Percentiles rank a stretch among this genome's conserved stretches.
Evolutionary conservation across 1,140 invertebrate species (phyloP).

Genomic region (Drosophila bifasciata): DNA sequence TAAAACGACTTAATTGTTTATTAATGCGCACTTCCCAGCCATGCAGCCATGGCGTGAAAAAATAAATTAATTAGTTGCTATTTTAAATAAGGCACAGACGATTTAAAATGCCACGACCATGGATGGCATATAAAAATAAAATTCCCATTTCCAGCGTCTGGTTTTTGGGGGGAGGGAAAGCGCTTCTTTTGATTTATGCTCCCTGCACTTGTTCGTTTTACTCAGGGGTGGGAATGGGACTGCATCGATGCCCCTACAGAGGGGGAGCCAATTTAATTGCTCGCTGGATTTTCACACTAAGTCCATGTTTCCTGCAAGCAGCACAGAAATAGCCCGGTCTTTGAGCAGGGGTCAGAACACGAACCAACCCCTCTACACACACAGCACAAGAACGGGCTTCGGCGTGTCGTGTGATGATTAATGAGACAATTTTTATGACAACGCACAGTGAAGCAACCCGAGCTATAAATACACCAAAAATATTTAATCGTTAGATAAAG

Average conservation of each 20-base stretch:
- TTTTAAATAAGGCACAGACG: conserved; percentile 76
- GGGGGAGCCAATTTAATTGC: conserved; percentile 73
- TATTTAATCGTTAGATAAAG: conserved; percentile 23
- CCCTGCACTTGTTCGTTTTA: conserved; percentile 58
- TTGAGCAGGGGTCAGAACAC: conserved; percentile 24
- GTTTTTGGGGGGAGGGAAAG: conserved; percentile 7
- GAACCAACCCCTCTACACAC: conserved; percentile 27
- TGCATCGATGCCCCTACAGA: conserved; percentile 1
- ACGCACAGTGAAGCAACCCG: conserved; percentile 52
- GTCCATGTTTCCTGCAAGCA: conserved; percentile 73
- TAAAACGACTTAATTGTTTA: conserved; percentile 77
- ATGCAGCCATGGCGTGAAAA: conserved; percentile 61
- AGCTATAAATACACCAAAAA: conserved; percentile 28
- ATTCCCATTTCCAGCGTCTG: not conserved
- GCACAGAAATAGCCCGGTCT: conserved; percentile 49
- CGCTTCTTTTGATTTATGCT: conserved; percentile 72
- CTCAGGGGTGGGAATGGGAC: not conserved
- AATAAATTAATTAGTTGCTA: conserved; percentile 78
- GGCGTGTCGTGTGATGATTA: conserved; percentile 75
- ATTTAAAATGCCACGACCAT: conserved; percentile 58
- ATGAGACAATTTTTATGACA: conserved; percentile 77
- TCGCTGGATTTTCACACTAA: conserved; percentile 72
- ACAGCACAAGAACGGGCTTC: conserved; percentile 23
- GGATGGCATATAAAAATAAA: conserved; percentile 49
- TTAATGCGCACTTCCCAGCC: conserved; percentile 72